Base-by-base conservation (phyloP, 2,113 vertebrate species). In the Probosciger aterrimus region DNA sequence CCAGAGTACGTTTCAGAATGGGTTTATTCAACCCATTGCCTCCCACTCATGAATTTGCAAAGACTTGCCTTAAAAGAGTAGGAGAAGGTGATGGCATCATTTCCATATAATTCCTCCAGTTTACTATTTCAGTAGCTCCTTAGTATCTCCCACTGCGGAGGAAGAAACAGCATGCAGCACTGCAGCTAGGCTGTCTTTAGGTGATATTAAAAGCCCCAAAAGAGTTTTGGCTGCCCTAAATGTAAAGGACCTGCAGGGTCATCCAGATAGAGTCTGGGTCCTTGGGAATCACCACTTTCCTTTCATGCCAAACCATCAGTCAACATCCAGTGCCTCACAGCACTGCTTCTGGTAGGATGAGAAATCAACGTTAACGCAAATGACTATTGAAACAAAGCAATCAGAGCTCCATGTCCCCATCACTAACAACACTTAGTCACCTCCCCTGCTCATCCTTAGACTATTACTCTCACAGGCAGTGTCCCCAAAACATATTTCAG, bases 71-170 rank as follows among this genome's bases (percentile, higher is more conserved):
- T 75, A 33, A 76, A 94, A 89, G 92, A 94, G 88, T 74, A 92
- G 83, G 83, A 96, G 93, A 96, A 91, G 77, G 89, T 47, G 77
- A 89, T 71, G 94, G 83, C 81, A 95, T 71, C 30, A 84, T 87
- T 95, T 94, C 77, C 89, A 93, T 70, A 39, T 59, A 95, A 78
- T 65, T 81, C 73, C 73, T 52, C 74, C 47, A 31, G 65, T 71
- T 89, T 91, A 92, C 94, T 97, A 95, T 89, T 95, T 86, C 89
- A 64, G 92, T 49, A 88, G 69, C 83, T 79, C 73, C 0, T 22
- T 33, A 71, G 18, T 33, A 47, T 60, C 50, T 71, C n/a, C 23
- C 2, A 1, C 6, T 43, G 22, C 2, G 1, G 73, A 64, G 55
- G 86, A 77, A 78, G 88, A 33, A 44, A 79, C 13, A 16, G 74